A percentile compares a stretch with the other conserved stretches of the same genome.
Conservation (phyloP, 2,113 vertebrate species). For the Tichodroma muraria region DNA sequence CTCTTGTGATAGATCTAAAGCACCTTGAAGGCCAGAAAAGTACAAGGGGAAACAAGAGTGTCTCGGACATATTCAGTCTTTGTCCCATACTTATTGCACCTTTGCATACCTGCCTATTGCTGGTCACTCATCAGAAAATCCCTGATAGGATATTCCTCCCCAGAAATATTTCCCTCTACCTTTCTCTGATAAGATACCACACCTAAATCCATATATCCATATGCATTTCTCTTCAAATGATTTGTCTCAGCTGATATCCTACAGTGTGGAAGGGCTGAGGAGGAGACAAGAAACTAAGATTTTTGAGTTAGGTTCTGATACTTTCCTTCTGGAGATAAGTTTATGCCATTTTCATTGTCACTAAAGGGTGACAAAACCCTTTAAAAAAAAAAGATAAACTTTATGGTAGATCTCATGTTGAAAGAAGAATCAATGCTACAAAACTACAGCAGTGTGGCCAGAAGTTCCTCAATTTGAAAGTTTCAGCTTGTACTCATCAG, state of each 20-base stretch:
- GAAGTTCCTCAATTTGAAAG: slow-evolving; percentile 51
- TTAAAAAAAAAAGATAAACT: slow-evolving; percentile 26
- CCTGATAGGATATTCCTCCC: not conserved
- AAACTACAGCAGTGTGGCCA: not conserved
- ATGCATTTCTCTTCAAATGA: not conserved
- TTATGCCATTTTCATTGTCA: not conserved
- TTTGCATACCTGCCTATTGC: not conserved
- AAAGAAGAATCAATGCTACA: slow-evolving; percentile 54
- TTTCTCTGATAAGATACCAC: not conserved
- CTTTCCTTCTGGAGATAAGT: not conserved
- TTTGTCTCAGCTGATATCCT: not conserved
- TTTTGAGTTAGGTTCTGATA: not conserved
- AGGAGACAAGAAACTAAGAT: not conserved
- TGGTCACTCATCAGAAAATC: not conserved
- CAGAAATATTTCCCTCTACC: not conserved
- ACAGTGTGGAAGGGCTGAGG: not conserved
- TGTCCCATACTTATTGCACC: not conserved
- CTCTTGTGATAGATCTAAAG: not conserved
- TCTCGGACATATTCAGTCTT: not conserved
- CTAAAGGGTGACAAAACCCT: not conserved
- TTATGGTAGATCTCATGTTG: not conserved
- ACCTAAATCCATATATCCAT: not conserved
- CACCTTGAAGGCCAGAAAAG: not conserved
- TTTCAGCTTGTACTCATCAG: not conserved
- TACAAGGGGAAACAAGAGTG: not conserved